These are phyloP conservation scores for Trachemys scripta DNA, from an alignment of 2,113 vertebrate genomes.

Conservation along the genomic window DNA sequence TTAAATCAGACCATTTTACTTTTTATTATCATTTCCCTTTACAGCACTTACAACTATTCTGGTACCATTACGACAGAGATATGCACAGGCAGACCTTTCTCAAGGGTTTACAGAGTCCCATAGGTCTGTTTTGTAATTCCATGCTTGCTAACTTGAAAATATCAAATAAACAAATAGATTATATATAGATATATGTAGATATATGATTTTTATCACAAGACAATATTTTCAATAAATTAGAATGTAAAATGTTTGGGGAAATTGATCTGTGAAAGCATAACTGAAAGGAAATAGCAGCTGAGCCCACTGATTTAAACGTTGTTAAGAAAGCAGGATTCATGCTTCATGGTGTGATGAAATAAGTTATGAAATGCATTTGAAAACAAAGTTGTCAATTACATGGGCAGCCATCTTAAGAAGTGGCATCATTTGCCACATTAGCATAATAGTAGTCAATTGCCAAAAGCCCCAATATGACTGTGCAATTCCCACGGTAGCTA, in stretches of 20 bases:
- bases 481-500: background rate
- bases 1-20: constrained; percentile 25
- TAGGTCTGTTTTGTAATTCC: background rate
- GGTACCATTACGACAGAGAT: background rate
- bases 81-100: accelerated
- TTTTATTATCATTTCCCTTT: constrained; percentile 33
- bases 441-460: background rate
- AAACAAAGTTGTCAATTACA: background rate
- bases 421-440: background rate
- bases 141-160: background rate
- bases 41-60: background rate
- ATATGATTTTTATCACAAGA: background rate
- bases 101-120: background rate
- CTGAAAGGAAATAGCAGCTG: background rate
- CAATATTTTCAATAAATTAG: background rate
- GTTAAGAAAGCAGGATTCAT: background rate
- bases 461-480: background rate
- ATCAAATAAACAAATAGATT: background rate
- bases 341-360: background rate
- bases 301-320: background rate
- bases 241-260: background rate
- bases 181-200: background rate
- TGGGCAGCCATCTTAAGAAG: background rate
- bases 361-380: background rate
- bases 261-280: background rate